These are phyloP conservation scores for Pelecanoides urinatrix DNA, from an alignment of 2,113 vertebrate species.

Conservation along the genomic window DNA sequence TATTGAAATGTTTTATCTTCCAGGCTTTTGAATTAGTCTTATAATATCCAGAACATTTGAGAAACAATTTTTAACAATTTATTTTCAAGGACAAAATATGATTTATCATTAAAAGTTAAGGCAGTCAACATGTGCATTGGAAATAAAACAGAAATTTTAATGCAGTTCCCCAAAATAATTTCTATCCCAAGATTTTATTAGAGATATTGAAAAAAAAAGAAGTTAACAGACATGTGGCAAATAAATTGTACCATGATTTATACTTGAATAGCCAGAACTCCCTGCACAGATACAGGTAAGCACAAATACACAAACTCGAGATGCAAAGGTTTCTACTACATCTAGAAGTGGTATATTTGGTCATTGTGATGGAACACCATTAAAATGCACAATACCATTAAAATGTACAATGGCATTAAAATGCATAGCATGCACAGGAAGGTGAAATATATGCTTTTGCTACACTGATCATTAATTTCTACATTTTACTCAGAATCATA, in stretches of 20 bases:
- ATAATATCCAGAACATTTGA: not conserved
- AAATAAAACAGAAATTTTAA: not conserved
- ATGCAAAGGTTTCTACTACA: not conserved
- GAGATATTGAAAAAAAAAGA: not conserved
- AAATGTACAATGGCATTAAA: not conserved
- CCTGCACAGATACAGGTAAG: not conserved
- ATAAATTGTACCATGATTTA: not conserved
- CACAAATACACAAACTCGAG: not conserved
- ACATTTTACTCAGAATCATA: not conserved
- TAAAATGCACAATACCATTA: not conserved
- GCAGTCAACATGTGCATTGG: not conserved
- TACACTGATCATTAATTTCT: not conserved
- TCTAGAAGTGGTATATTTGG: not conserved
- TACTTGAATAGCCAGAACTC: not conserved
- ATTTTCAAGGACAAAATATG: not conserved
- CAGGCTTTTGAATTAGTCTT: not conserved
- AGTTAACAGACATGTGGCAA: not conserved
- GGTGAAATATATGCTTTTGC: not conserved
- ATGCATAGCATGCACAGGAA: not conserved
- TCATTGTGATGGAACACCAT: not conserved
- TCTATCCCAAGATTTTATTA: not conserved
- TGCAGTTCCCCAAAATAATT: not conserved
- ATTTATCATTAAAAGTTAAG: not conserved
- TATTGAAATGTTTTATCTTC: not conserved
- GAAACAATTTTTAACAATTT: not conserved